Evolutionary conservation across 1,140 invertebrate genomes (phyloP).

Genomic region (Neoseiulus cucumeris): DNA sequence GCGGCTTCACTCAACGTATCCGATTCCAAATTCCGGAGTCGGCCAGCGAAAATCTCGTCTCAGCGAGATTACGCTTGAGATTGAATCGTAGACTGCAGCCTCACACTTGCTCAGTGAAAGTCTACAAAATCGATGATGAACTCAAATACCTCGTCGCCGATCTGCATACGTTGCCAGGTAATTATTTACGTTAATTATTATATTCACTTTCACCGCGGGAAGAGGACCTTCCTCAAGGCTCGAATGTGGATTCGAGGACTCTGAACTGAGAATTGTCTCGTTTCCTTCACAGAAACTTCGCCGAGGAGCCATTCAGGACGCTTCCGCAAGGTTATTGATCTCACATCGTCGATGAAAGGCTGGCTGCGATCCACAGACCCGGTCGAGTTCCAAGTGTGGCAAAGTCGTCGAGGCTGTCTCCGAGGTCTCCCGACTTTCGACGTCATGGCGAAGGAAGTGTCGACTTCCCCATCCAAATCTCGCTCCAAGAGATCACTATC

Average conservation of each 20-base stretch:
- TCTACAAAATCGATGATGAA: not conserved
- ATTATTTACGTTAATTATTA: not conserved
- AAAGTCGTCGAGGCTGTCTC: constrained; percentile 1
- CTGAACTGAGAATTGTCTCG: not conserved
- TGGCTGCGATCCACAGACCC: not conserved
- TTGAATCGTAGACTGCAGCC: not conserved
- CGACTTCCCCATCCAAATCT: not conserved
- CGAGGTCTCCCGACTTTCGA: not conserved
- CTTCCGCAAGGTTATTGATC: not conserved
- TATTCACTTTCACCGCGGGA: no score
- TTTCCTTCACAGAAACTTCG: not conserved
- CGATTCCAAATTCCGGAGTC: not conserved
- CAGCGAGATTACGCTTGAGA: not conserved
- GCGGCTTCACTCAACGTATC: not conserved
- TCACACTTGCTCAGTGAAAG: not conserved
- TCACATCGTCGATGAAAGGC: constrained; percentile 4
- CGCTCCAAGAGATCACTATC: not conserved
- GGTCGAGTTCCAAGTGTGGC: not conserved
- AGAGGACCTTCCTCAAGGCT: no score
- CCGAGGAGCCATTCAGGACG: not conserved
- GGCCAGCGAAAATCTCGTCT: not conserved
- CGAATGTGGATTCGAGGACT: no score
- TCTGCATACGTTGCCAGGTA: not conserved
- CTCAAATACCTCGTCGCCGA: not conserved
- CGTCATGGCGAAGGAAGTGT: not conserved